phyloP scores from a whole-genome alignment of 2,888 invertebrate genomes.

The Hesperia comma region DNA sequence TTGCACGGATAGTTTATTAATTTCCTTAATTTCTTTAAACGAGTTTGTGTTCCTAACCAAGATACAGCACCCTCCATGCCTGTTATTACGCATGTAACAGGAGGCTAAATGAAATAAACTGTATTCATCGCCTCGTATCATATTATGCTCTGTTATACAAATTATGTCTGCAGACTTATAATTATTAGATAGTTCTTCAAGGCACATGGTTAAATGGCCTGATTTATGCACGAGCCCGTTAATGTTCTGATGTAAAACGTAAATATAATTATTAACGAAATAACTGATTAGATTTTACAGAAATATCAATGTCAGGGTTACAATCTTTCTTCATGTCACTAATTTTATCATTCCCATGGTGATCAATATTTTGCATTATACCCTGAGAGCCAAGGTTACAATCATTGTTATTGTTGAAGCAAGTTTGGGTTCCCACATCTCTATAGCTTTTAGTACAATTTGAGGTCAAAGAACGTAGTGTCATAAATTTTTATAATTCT shows the following conservation, averaged over 20 bases:
- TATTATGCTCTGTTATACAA: conserved; percentile 6
- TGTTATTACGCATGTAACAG: not conserved
- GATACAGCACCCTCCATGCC: conserved; percentile 16
- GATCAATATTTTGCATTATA: no score
- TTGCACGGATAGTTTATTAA: not conserved
- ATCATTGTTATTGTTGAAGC: no score
- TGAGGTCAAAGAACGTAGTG: not conserved
- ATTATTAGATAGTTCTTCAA: not conserved
- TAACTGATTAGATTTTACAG: conserved; percentile 3
- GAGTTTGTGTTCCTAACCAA: not conserved
- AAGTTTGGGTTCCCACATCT: conserved; percentile 10
- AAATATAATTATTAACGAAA: conserved; percentile 12
- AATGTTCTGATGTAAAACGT: conserved; percentile 17
- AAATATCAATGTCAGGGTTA: no score
- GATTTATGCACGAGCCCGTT: conserved; percentile 10
- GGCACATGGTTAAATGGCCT: not conserved
- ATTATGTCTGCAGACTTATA: not conserved
- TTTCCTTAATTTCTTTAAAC: conserved; percentile 6
- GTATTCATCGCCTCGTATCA: conserved; percentile 2
- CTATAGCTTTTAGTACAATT: not conserved
- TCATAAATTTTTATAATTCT: not conserved
- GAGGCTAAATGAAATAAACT: not conserved
- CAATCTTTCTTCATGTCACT: no score
- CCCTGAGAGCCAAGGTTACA: no score
- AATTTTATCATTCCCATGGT: no score